Evolutionary conservation across 2,888 invertebrate genomes (phyloP), one percentile per base, ranked within the genome.

Genomic region (Agrilus cyanescens): DNA sequence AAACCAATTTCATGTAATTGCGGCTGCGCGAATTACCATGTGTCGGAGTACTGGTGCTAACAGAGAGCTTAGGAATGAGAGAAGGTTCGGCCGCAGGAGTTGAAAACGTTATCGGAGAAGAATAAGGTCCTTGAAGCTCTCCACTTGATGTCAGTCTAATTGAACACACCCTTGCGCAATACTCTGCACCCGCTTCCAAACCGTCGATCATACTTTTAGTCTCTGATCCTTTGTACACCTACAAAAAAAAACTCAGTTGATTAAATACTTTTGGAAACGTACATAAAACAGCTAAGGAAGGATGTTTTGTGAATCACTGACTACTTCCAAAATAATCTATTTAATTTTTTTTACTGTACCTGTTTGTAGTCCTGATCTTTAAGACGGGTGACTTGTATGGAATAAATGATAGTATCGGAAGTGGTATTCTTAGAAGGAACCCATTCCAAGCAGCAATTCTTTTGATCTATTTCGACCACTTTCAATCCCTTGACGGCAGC

Each of bases 111-210:
- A 78, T 66, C 38, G 75, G 65, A 41, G 76, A 74, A 50, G 87
- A 85, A 68, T 76, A 82, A 48, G 84, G 78, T 46, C 88, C 83
- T 46, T 74, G 66, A 52, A 85, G 71, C 55, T 75, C 74, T 35
- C 69, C 69, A 32, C 75, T 74, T 40, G 68, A 69, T 54, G 74
- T 70, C 42, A 74, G 64, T 37, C 90, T 76, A 56, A 88, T 76
- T 20, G 83, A 81, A 67, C 83, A 82, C 49, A 90, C 86, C 42
- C 89, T 78, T 56, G 84, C 78, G 56, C 70, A 69, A 69, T 89
- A 89, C 61, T 85, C 83, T 42, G 75, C 75, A 56, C 84, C 84
- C 40, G 80, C 73, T 55, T 83, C 80, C 60, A 90, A 72, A 60
- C 80, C 78, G 67, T 75, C 71, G 62, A 82, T 66, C 62, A 71